These are phyloP conservation scores for Meda fulgida DNA, from an alignment of 2,797 vertebrate species.

Conservation along the genomic window DNA sequence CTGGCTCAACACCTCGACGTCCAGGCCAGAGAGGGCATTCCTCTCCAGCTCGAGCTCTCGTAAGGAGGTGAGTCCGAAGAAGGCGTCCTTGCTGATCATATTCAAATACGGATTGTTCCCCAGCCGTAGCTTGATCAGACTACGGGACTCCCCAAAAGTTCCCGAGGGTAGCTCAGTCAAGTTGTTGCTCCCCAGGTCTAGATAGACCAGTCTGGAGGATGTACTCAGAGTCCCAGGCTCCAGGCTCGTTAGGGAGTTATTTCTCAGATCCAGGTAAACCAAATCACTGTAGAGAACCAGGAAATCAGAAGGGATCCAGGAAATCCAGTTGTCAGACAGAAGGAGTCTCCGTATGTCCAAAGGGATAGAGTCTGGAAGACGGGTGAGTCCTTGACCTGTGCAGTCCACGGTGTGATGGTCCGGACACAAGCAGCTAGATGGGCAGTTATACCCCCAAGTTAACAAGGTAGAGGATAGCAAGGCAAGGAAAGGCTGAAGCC, in stretches of 20 bases:
- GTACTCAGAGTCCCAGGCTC: constrained; percentile 87
- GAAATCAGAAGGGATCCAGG: constrained; percentile 88
- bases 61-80: constrained; percentile 84
- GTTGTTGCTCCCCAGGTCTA: constrained; percentile 92
- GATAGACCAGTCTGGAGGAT: constrained; percentile 86
- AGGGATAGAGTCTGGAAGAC: constrained; percentile 86
- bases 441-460: constrained; percentile 79
- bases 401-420: constrained; percentile 93
- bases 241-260: constrained; percentile 87
- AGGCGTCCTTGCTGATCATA: constrained; percentile 83
- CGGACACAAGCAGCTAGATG: constrained; percentile 86
- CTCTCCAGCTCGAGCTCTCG: constrained; percentile 89
- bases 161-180: constrained; percentile 86
- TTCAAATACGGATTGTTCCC: constrained; percentile 86
- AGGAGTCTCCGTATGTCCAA: constrained; percentile 88
- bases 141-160: constrained; percentile 84
- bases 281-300: constrained; percentile 91
- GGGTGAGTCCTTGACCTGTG: constrained; percentile 84
- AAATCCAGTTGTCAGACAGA: constrained; percentile 89
- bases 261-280: constrained; percentile 90
- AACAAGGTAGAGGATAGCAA: constrained; percentile 78
- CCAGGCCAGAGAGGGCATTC: constrained; percentile 83
- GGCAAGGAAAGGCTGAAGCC: constrained; percentile 80
- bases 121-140: constrained; percentile 86
- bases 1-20: constrained; percentile 79